These are phyloP conservation scores for Addax nasomaculatus DNA, from an alignment of 2,113 vertebrate genomes.

Conservation along the genomic window DNA sequence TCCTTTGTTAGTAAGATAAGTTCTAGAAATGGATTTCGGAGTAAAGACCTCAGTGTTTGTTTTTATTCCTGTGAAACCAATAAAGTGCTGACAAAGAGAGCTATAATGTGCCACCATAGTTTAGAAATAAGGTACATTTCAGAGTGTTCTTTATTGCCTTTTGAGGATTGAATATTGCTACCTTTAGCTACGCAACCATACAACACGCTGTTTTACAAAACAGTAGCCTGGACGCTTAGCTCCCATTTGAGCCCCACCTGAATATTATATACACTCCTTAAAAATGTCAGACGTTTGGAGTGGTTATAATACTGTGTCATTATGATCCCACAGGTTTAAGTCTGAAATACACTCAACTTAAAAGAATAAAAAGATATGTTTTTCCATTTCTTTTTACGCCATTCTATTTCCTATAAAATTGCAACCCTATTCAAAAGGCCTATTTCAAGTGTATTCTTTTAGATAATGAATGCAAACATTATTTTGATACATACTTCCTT, in stretches of 20 bases:
- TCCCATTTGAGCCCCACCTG: not conserved
- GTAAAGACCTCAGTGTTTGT: slow-evolving; percentile 20
- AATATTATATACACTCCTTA: not conserved
- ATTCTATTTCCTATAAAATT: not conserved
- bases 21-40: slow-evolving; percentile 24
- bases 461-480: not conserved
- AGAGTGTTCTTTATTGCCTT: slow-evolving; percentile 22
- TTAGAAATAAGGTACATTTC: not conserved
- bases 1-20: slow-evolving; percentile 25
- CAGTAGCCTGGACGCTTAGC: not conserved
- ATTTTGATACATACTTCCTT: not conserved
- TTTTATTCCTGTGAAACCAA: slow-evolving; percentile 33
- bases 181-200: not conserved
- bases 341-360: not conserved
- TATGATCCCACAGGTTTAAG: not conserved
- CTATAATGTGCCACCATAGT: not conserved
- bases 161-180: not conserved
- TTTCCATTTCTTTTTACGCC: not conserved
- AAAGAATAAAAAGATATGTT: not conserved
- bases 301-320: not conserved
- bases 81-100: slow-evolving; percentile 4
- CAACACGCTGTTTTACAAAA: not conserved
- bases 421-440: not conserved
- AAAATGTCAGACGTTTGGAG: not conserved
- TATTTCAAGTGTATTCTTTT: not conserved